Conservation (phyloP, 1,140 invertebrate species). For the Tachypleus tridentatus region DNA sequence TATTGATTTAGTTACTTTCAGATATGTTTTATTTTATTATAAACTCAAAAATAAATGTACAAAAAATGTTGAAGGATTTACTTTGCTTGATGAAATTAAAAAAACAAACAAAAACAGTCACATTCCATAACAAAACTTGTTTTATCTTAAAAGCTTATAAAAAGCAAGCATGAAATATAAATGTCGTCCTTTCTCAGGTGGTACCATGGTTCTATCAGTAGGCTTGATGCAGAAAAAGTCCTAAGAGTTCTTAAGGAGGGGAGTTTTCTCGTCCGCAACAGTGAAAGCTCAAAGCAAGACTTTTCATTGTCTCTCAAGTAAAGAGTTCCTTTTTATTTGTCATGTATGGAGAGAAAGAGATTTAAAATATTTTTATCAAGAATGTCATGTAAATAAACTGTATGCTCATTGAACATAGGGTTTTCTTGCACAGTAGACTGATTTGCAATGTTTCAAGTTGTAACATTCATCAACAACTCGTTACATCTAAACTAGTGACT, state of each 20-base stretch:
- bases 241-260: slow-evolving; percentile 68
- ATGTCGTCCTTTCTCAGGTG: slow-evolving; percentile 44
- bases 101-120: too few species aligned
- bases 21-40: too few species aligned
- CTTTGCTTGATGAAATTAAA: background rate
- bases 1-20: too few species aligned
- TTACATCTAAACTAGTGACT: too few species aligned
- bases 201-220: slow-evolving; percentile 80
- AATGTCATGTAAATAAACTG: too few species aligned
- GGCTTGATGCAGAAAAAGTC: slow-evolving; percentile 78
- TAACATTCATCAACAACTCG: too few species aligned
- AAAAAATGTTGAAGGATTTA: background rate
- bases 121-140: too few species aligned
- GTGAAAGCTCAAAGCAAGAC: slow-evolving; percentile 79
- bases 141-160: background rate
- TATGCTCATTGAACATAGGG: too few species aligned
- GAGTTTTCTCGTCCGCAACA: slow-evolving; percentile 83
- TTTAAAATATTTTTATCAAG: too few species aligned
- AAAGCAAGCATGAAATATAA: background rate
- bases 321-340: slow-evolving; percentile 33
- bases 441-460: too few species aligned
- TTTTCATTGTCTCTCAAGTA: slow-evolving; percentile 90
- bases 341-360: too few species aligned
- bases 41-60: background rate
- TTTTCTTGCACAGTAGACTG: too few species aligned